Base-by-base conservation (phyloP, 2,888 invertebrate species). In the Scelioninae gen. 2 region DNA sequence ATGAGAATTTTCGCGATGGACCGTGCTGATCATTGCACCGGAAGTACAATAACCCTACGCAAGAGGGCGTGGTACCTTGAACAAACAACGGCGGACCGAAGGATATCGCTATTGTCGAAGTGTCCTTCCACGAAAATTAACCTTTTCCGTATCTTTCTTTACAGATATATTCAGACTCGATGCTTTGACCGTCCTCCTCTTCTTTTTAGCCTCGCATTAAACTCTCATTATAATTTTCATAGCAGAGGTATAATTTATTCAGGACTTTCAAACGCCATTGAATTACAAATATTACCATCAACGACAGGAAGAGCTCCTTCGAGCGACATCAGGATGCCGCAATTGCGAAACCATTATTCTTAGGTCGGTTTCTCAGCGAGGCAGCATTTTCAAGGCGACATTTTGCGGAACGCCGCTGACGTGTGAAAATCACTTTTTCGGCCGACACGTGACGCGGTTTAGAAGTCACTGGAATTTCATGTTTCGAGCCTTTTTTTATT, bases 1-100 rank as follows among this genome's bases (percentile, higher is more conserved):
- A 2, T 7, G 2, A n/a, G 15, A n/a, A 35, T 16, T 58, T 46
- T 33, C 15, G 33, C 46, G 75, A 75, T 76, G 77, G 80, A 55
- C 65, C 48, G 43, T 1, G 2, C 31, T 76, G 78, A 78, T 79
- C 78, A 77, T 75, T 76, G 67, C 75, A 77, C 78, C 82, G 82
- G 82, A 83, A 82, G 80, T 78, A 76, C 75, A 77, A 75, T 73
- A 78, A 78, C 81, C 81, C 81, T 78, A 78, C 79, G 79, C 77
- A 55, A 61, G 73, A 81, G 83, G 82, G 82, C 81, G 82, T 81
- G 82, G 82, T 78, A 77, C 78, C 78, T 53, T 68, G 70, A 18
- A 48, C 76, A 60, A 63, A 55, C 41, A n/a, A 74, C 63, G 28
- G 16, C 33, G 25, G 61, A 33, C 43, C 52, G 53, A 73, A 52